These are phyloP conservation scores for Distichodus sexfasciatus DNA, from an alignment of 2,797 vertebrate genomes.

Conservation along the genomic window DNA sequence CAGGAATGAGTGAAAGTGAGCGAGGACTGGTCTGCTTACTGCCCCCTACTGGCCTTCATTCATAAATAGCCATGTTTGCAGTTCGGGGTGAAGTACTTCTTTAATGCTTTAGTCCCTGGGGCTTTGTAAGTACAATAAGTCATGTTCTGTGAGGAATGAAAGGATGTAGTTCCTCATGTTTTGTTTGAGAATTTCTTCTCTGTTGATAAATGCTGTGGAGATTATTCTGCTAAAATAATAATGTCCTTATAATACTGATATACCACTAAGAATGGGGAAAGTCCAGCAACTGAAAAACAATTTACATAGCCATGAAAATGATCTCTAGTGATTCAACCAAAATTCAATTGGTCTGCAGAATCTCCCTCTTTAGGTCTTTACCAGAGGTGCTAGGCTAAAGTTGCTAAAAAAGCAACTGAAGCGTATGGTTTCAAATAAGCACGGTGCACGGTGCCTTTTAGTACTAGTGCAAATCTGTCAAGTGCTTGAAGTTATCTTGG, in stretches of 20 bases:
- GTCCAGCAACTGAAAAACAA: too few species aligned
- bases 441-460: too few species aligned
- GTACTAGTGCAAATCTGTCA: too few species aligned
- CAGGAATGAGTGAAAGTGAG: background rate
- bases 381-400: too few species aligned
- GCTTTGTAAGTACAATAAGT: background rate
- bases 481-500: too few species aligned
- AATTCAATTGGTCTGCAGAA: too few species aligned
- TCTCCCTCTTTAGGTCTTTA: too few species aligned
- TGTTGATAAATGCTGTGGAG: background rate
- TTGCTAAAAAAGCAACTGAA: too few species aligned
- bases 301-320: too few species aligned
- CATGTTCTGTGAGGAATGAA: background rate
- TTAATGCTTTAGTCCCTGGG: constrained; percentile 8
- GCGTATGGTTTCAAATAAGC: too few species aligned
- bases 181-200: background rate
- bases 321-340: too few species aligned
- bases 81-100: constrained; percentile 6
- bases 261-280: background rate
- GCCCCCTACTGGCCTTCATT: background rate
- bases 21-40: background rate
- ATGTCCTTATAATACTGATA: background rate
- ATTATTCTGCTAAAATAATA: background rate
- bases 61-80: background rate
- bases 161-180: background rate